Base-by-base conservation (phyloP, 1,140 invertebrate genomes). In the Calycopis cecrops region DNA sequence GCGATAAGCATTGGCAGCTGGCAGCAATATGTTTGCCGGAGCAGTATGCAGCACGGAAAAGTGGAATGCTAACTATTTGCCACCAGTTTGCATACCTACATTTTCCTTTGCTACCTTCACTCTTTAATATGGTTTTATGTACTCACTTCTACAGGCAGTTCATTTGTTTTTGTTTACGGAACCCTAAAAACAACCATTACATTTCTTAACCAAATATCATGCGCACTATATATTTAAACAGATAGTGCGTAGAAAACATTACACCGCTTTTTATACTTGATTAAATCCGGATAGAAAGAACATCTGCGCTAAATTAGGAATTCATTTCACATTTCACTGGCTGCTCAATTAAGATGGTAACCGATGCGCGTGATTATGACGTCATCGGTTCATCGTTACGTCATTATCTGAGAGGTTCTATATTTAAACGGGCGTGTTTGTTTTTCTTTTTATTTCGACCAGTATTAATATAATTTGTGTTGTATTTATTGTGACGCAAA, bases 261-360 rank as follows among this genome's bases (percentile, higher is more conserved):
- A 17, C 9, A 44, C 14, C 40, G 14, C 40, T 7, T 16, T 16
- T 16, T 16, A 16, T 16, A 44, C 12, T 16, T 14, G 14, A 16
- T 16, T 44, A 14, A 44, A 4, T 44, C 9, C 14, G 3, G 9
- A 17, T 40, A 14, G n/a, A 2, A 14, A 9, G 40, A 44, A 16
- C 40, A 44, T 44, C 40, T 44, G 40, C 14, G 21, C 21, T 2
- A 28, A 28, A 28, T 28, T 28, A 28, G 21, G 14, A 8, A 3
- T 44, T 16, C 40, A 44, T 44, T 44, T 44, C 40, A 44, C 40
- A 44, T 44, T 14, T 44, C 14, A 14, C 40, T 16, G 40, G 40
- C 17, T 16, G 40, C 40, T 16, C 40, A 44, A 44, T 44, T 44
- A 44, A 12, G 14, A 6, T 12, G 40, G 21, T 28, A 28, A 28